Conservation (phyloP, 2,113 vertebrate species). For the Microtus richardsoni region DNA sequence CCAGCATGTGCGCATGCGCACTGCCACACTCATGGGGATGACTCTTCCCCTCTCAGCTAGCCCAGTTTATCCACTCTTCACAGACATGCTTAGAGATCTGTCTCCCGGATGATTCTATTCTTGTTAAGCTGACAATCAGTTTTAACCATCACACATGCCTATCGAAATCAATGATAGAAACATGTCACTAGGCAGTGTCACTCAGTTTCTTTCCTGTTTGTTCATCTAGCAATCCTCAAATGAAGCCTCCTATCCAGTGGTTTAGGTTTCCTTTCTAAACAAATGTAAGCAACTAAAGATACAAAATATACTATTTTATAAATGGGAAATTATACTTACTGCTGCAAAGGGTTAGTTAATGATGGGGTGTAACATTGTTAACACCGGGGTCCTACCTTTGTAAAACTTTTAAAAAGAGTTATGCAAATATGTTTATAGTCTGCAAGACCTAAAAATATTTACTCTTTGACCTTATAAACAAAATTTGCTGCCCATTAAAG, state of each 20-base stretch:
- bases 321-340: conserved; percentile 19
- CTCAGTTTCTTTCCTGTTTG: background rate
- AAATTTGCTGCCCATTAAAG: background rate
- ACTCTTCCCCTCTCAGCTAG: background rate
- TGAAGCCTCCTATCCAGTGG: background rate
- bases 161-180: background rate
- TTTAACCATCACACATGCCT: background rate
- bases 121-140: background rate
- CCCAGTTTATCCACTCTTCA: background rate
- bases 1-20: background rate
- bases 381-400: background rate
- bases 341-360: background rate
- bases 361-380: background rate
- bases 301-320: background rate
- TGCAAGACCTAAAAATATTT: conserved; percentile 9
- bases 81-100: no score
- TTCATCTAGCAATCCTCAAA: background rate
- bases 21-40: background rate
- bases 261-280: background rate
- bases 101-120: background rate
- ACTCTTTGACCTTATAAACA: background rate
- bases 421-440: background rate
- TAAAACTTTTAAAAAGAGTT: background rate
- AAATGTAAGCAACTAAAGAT: background rate
- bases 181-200: background rate